Percentiles rank a stretch among this genome's conserved stretches.
Evolutionary conservation across 2,888 invertebrate genomes (phyloP).

Genomic region (Venustoraphidia nigricollis): DNA sequence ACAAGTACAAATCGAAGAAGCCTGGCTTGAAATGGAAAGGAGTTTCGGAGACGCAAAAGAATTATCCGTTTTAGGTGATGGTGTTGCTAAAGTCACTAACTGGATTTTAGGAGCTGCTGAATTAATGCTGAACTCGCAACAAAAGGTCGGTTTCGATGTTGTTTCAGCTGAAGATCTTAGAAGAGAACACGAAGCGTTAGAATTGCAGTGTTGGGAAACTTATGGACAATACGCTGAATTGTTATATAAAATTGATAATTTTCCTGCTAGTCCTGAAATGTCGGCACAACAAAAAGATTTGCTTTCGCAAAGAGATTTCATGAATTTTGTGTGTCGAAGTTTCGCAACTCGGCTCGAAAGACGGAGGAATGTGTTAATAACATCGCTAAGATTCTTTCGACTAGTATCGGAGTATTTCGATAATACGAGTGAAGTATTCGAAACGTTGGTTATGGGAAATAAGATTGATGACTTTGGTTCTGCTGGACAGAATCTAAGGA

Average conservation of each 20-base stretch:
- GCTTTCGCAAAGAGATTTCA: constrained; percentile 58
- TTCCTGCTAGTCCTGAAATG: constrained; percentile 30
- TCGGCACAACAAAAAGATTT: constrained; percentile 39
- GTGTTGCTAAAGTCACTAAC: constrained; percentile 53
- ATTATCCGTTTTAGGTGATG: constrained; percentile 41
- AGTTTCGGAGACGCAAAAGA: constrained; percentile 43
- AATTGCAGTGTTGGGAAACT: constrained; percentile 61
- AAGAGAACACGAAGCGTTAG: constrained; percentile 57
- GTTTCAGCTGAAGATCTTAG: constrained; percentile 55
- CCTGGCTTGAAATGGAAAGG: constrained; percentile 42
- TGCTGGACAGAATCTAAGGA: constrained; percentile 37
- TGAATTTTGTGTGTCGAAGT: constrained; percentile 67
- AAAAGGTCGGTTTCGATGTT: constrained; percentile 57
- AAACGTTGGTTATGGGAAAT: constrained; percentile 45
- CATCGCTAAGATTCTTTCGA: constrained; percentile 59
- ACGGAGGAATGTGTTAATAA: constrained; percentile 55
- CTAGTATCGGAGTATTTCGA: constrained; percentile 59
- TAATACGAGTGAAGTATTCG: constrained; percentile 48
- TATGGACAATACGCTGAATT: constrained; percentile 66
- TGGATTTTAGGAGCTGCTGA: constrained; percentile 66
- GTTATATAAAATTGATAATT: constrained; percentile 50
- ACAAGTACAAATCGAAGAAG: constrained; percentile 40
- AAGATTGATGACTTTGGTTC: constrained; percentile 38
- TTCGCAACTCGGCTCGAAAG: constrained; percentile 60
- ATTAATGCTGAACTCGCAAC: constrained; percentile 50